Evolutionary conservation across 2,888 invertebrate species (phyloP).

Genomic region (Ennomos erosarius): DNA sequence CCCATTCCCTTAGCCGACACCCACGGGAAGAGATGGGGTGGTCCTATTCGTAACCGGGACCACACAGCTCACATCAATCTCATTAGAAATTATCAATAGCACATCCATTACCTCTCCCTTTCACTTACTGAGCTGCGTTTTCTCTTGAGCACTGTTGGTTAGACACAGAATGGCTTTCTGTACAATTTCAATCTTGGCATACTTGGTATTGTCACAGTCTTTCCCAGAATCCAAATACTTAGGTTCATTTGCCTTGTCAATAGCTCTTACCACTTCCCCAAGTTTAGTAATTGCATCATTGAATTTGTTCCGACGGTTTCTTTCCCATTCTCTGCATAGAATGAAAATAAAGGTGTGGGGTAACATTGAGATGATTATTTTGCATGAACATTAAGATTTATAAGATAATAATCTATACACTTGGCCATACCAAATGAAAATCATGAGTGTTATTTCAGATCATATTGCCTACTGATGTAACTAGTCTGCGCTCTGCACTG

Average conservation of each 20-base stretch:
- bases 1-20: too few species aligned
- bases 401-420: too few species aligned
- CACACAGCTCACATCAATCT: too few species aligned
- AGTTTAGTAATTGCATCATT: constrained; percentile 79
- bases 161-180: constrained; percentile 75
- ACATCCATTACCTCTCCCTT: constrained; percentile 28
- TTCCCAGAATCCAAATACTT: constrained; percentile 43
- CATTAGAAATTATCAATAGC: constrained; percentile 2
- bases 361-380: too few species aligned
- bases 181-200: constrained; percentile 76
- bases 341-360: constrained; percentile 60
- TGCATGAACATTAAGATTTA: too few species aligned
- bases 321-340: constrained; percentile 89
- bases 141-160: constrained; percentile 64
- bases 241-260: constrained; percentile 56
- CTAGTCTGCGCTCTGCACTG: too few species aligned
- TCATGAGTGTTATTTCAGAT: too few species aligned
- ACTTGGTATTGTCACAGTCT: constrained; percentile 65
- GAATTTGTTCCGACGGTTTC: constrained; percentile 87
- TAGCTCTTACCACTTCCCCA: constrained; percentile 67
- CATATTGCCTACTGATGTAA: too few species aligned
- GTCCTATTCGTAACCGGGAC: too few species aligned
- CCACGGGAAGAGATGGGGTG: too few species aligned
- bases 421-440: too few species aligned
- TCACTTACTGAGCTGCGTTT: constrained; percentile 73